These are phyloP conservation scores for Chelonus formosanus DNA, from an alignment of 2,888 invertebrate genomes.

Conservation along the genomic window DNA sequence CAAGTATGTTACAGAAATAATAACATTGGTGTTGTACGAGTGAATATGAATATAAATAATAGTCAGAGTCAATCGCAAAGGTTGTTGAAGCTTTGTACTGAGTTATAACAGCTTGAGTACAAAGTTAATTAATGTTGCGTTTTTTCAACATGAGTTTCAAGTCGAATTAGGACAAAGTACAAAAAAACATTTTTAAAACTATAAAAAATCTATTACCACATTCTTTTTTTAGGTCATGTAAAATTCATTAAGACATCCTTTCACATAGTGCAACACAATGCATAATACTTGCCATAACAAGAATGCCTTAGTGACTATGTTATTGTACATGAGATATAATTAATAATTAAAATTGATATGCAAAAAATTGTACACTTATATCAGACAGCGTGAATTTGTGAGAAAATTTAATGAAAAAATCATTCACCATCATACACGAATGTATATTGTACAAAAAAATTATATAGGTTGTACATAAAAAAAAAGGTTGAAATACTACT, in stretches of 20 bases:
- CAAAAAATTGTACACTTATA: conserved; percentile 37
- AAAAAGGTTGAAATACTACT: conserved; percentile 25
- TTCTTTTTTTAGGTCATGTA: conserved; percentile 43
- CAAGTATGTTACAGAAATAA: neutral
- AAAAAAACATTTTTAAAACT: conserved; percentile 29
- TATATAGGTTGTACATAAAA: conserved; percentile 40
- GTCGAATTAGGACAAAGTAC: conserved; percentile 26
- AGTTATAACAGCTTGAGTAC: conserved; percentile 38
- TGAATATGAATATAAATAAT: neutral
- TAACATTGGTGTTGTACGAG: neutral
- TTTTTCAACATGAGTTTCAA: conserved; percentile 36
- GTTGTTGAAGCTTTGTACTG: conserved; percentile 38
- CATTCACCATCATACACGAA: conserved; percentile 20
- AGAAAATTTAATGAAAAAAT: conserved; percentile 29
- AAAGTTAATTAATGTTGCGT: conserved; percentile 28
- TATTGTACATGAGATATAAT: conserved; percentile 49
- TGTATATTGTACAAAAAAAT: conserved; percentile 33
- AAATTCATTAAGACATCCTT: conserved; percentile 45
- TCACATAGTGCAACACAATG: conserved; percentile 53
- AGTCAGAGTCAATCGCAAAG: conserved; percentile 27
- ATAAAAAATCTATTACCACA: conserved; percentile 36
- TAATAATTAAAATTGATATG: conserved; percentile 42
- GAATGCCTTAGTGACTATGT: conserved; percentile 60
- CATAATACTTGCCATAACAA: conserved; percentile 60
- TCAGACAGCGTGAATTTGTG: conserved; percentile 24